These are phyloP conservation scores for Prunella himalayana DNA, from an alignment of 2,113 vertebrate genomes.

Conservation along the genomic window DNA sequence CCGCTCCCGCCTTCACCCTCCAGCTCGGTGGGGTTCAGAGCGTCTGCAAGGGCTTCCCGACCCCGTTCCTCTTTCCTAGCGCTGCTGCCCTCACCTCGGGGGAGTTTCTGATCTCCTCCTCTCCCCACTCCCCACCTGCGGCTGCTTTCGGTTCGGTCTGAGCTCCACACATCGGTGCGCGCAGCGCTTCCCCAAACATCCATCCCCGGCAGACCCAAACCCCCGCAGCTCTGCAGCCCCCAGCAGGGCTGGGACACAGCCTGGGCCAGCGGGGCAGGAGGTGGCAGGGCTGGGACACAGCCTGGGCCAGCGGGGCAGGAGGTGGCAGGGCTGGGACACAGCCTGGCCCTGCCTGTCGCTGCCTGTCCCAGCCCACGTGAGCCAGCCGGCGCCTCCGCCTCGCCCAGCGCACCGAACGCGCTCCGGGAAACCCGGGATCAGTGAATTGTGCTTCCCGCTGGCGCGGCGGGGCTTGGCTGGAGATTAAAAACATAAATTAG, in stretches of 20 bases:
- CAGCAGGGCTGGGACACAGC: not conserved
- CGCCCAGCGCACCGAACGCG: rapidly evolving
- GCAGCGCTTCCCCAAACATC: rapidly evolving
- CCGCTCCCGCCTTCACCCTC: not conserved
- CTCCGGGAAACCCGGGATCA: not conserved
- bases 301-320: not conserved
- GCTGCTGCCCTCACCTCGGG: not conserved
- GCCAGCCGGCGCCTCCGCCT: not conserved
- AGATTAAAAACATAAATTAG: not conserved
- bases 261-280: rapidly evolving
- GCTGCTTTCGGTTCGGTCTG: rapidly evolving
- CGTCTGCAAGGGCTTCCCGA: not conserved
- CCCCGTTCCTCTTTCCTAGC: not conserved
- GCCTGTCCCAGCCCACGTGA: not conserved
- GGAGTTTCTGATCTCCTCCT: not conserved
- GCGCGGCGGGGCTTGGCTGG: rapidly evolving
- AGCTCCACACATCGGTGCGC: rapidly evolving
- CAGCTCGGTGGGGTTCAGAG: rapidly evolving
- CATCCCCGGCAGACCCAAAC: not conserved
- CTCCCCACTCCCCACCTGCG: not conserved
- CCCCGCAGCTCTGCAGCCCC: not conserved
- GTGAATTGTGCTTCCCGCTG: rapidly evolving
- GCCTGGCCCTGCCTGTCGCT: not conserved
- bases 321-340: not conserved
- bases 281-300: not conserved